phyloP scores from a whole-genome alignment of 2,113 vertebrate genomes.

The Brachyistius frenatus region DNA sequence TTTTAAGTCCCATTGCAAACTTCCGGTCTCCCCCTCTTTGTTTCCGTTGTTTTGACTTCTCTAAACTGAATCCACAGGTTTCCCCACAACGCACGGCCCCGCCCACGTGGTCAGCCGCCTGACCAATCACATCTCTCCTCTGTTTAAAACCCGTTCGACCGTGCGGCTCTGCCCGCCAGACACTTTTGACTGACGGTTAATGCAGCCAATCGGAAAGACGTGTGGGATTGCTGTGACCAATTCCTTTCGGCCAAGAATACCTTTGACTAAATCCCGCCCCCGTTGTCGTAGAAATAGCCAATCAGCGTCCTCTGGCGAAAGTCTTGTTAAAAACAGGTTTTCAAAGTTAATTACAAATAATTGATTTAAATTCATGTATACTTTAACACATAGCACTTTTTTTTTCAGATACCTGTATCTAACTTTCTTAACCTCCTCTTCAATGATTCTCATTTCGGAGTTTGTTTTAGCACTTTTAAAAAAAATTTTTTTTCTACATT shows the following conservation, averaged over 20 bases:
- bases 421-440: not conserved
- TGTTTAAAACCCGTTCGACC: constrained; percentile 7
- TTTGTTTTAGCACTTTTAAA: not conserved
- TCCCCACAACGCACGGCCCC: not conserved
- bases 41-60: not conserved
- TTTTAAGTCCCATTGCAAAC: not conserved
- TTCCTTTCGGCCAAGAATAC: constrained; percentile 80
- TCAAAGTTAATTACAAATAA: not conserved
- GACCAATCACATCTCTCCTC: constrained; percentile 56
- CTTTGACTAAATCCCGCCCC: constrained; percentile 39
- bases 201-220: constrained; percentile 51
- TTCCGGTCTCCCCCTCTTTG: constrained; percentile 13
- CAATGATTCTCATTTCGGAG: not conserved
- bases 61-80: constrained; percentile 33
- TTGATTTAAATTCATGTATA: too few relatives aligned
- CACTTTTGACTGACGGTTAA: constrained; percentile 21
- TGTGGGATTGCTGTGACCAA: constrained; percentile 41
- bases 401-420: too few relatives aligned
- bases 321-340: not conserved
- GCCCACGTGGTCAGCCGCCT: not conserved
- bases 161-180: fast-evolving
- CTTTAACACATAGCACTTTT: too few relatives aligned
- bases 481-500: too few relatives aligned
- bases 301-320: not conserved
- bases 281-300: not conserved